phyloP scores from a whole-genome alignment of 2,888 invertebrate species.

The Abrostola tripartita region DNA sequence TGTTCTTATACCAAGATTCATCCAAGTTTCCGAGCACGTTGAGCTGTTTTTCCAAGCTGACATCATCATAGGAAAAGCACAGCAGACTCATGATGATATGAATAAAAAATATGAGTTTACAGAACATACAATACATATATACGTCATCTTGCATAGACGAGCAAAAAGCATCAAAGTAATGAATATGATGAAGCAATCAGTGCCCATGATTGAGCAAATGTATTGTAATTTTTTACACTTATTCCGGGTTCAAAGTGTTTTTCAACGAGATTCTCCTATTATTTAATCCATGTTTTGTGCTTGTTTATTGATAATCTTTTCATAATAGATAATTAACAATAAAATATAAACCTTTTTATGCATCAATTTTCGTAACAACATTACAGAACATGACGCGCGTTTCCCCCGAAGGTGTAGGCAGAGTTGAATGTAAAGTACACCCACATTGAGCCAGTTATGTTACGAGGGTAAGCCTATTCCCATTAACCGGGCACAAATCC shows the following conservation, averaged over 20 bases:
- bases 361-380: background rate
- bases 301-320: background rate
- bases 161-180: constrained; percentile 31
- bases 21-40: no score
- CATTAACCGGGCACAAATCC: no score
- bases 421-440: no score
- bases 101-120: background rate
- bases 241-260: constrained; percentile 37
- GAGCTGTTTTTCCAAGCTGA: no score
- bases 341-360: background rate
- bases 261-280: background rate
- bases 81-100: background rate
- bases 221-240: constrained; percentile 3
- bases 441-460: no score
- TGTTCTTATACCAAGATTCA: no score
- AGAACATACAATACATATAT: constrained; percentile 7
- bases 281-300: background rate
- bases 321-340: background rate
- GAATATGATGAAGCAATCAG: constrained; percentile 21
- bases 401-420: no score
- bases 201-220: constrained; percentile 28
- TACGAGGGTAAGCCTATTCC: no score
- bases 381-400: no score
- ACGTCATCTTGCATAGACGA: constrained; percentile 7
- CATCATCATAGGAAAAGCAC: no score